Percentiles rank a stretch among this genome's conserved stretches.
These are phyloP conservation scores for Perca fluviatilis DNA, from an alignment of 2,113 vertebrate genomes.

Conservation along the genomic window DNA sequence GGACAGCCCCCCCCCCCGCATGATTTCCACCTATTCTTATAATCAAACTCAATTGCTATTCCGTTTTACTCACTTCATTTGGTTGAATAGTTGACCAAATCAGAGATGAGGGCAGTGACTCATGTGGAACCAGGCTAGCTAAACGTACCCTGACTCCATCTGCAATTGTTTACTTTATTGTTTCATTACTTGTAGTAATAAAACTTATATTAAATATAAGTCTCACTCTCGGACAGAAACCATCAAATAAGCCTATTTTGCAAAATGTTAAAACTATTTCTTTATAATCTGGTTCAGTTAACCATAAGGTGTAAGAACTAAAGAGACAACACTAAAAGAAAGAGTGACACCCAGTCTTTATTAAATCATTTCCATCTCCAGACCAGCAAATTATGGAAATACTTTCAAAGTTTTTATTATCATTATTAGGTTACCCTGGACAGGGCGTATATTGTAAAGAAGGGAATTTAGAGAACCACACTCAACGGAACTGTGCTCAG, in stretches of 20 bases:
- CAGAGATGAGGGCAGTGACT: neutral
- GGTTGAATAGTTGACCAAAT: too few relatives aligned
- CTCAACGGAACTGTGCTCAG: neutral
- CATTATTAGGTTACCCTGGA: neutral
- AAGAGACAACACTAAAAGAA: neutral
- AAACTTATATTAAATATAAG: neutral
- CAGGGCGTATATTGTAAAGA: neutral
- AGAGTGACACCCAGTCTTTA: neutral
- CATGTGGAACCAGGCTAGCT: neutral
- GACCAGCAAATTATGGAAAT: neutral
- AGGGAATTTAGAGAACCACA: neutral
- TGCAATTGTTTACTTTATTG: too few relatives aligned
- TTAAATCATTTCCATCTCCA: neutral
- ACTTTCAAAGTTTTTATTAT: neutral
- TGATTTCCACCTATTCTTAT: too few relatives aligned
- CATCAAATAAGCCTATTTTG: too few relatives aligned
- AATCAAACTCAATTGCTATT: too few relatives aligned
- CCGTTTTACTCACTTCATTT: too few relatives aligned
- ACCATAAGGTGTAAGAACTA: neutral
- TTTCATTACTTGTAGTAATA: too few relatives aligned
- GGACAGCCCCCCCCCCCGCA: too few relatives aligned
- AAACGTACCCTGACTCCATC: neutral
- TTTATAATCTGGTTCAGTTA: neutral
- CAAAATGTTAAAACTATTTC: neutral
- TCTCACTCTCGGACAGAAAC: neutral